Evolutionary conservation across 2,888 invertebrate genomes (phyloP).

Genomic region (Apamea sordens): DNA sequence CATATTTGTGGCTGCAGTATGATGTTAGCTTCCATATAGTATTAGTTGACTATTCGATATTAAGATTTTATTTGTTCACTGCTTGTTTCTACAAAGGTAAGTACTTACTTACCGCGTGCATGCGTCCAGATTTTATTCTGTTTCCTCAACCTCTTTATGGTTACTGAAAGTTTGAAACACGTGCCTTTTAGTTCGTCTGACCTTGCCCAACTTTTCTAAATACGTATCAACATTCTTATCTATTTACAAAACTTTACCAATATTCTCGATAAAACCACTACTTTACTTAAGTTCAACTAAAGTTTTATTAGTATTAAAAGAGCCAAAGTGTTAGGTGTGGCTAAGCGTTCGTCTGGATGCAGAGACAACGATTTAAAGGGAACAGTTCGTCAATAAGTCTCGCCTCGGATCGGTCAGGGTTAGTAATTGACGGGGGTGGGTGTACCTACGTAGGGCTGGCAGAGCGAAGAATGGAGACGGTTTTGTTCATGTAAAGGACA

Average conservation of each 20-base stretch:
- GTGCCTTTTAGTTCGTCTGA: conserved; percentile 9
- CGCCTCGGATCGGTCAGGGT: conserved; percentile 88
- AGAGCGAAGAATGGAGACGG: conserved; percentile 13
- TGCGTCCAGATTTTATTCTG: neutral
- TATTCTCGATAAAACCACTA: neutral
- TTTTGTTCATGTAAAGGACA: conserved; percentile 11
- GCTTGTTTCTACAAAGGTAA: neutral
- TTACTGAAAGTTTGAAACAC: conserved; percentile 10
- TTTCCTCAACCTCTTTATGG: neutral
- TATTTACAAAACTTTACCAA: neutral
- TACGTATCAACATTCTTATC: neutral
- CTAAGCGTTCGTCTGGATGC: conserved; percentile 69
- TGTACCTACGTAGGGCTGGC: conserved; percentile 78
- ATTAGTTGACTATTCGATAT: neutral
- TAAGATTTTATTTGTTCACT: neutral
- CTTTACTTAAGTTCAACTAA: conserved; percentile 17
- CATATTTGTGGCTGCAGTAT: conserved; percentile 34
- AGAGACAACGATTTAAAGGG: conserved; percentile 80
- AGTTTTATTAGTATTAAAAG: conserved; percentile 51
- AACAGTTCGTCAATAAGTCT: conserved; percentile 89
- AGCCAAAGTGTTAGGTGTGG: conserved; percentile 56
- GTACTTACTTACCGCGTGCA: neutral
- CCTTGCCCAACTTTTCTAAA: conserved; percentile 12
- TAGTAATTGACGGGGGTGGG: conserved; percentile 88
- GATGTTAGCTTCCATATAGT: conserved; percentile 7